Evolutionary conservation across 2,888 invertebrate genomes (phyloP).

Genomic region (Ptychoptera albimana): DNA sequence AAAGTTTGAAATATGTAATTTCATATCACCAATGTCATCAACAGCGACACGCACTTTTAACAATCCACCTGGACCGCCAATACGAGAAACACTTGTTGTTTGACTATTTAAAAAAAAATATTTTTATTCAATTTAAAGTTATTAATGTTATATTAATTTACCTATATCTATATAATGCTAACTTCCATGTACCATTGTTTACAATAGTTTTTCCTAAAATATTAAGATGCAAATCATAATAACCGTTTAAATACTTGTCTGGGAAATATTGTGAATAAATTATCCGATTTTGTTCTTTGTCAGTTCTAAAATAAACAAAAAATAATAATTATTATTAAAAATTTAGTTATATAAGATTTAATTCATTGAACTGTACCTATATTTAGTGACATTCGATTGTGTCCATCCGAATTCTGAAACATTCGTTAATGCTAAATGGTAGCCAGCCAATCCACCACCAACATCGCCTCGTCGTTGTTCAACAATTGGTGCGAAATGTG

Average conservation of each 20-base stretch:
- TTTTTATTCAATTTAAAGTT: too few relatives aligned
- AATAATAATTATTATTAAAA: neutral
- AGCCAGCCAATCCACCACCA: conserved; percentile 42
- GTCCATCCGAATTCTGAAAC: conserved; percentile 66
- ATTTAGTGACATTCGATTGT: conserved; percentile 56
- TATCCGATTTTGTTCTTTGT: conserved; percentile 44
- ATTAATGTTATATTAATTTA: conserved; percentile 7
- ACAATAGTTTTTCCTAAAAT: conserved; percentile 43
- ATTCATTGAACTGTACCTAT: conserved; percentile 34
- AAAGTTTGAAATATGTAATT: conserved; percentile 59
- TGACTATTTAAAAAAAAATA: conserved; percentile 20
- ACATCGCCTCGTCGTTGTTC: conserved; percentile 43
- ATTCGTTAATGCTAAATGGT: conserved; percentile 52
- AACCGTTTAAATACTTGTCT: conserved; percentile 56
- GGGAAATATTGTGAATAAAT: conserved; percentile 71
- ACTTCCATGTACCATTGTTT: conserved; percentile 57
- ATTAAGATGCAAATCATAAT: conserved; percentile 45
- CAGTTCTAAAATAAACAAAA: conserved; percentile 45
- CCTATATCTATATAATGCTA: conserved; percentile 51
- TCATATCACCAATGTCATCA: conserved; percentile 58
- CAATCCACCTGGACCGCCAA: conserved; percentile 28
- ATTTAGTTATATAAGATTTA: neutral
- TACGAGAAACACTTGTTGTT: conserved; percentile 31
- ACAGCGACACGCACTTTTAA: conserved; percentile 53
- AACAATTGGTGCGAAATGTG: conserved; percentile 53